Evolutionary conservation across 1,140 invertebrate species (phyloP).

Genomic region (Chironomus striatipennis): DNA sequence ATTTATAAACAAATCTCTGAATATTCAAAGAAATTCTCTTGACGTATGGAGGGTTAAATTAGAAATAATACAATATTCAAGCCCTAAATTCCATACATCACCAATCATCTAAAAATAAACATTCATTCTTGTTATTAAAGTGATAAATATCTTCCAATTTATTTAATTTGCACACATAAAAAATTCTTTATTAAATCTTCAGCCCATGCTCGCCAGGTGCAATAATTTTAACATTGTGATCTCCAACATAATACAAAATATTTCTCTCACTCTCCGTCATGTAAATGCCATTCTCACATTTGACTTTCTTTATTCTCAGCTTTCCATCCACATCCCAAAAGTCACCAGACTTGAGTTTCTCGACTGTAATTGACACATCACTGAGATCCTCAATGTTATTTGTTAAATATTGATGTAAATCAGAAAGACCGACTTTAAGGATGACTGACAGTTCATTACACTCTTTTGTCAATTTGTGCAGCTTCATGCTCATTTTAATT

Average conservation of each 20-base stretch:
- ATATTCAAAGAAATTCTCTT: no score
- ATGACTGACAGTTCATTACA: conserved; percentile 44
- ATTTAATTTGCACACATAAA: no score
- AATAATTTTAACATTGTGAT: conserved; percentile 60
- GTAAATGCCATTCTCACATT: conserved; percentile 40
- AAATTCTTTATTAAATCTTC: conserved; percentile 26
- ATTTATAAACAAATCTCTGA: no score
- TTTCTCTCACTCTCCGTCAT: conserved; percentile 40
- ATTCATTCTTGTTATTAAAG: no score
- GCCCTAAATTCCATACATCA: no score
- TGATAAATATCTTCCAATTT: no score
- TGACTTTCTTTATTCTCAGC: conserved; percentile 45
- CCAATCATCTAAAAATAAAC: no score
- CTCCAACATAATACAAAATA: conserved; percentile 59
- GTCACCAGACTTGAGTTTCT: conserved; percentile 53
- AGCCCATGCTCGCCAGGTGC: conserved; percentile 47
- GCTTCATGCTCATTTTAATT: conserved; percentile 45
- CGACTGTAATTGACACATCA: conserved; percentile 51
- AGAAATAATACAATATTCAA: no score
- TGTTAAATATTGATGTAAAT: conserved; percentile 45
- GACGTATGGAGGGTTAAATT: no score
- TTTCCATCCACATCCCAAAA: conserved; percentile 60
- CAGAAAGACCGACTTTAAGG: conserved; percentile 44
- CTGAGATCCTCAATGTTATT: conserved; percentile 51
- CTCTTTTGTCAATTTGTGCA: conserved; percentile 40